A percentile compares a stretch with the other conserved stretches of the same genome.
These are phyloP conservation scores for Phainopepla nitens DNA, from an alignment of 2,113 vertebrate genomes.

Conservation along the genomic window DNA sequence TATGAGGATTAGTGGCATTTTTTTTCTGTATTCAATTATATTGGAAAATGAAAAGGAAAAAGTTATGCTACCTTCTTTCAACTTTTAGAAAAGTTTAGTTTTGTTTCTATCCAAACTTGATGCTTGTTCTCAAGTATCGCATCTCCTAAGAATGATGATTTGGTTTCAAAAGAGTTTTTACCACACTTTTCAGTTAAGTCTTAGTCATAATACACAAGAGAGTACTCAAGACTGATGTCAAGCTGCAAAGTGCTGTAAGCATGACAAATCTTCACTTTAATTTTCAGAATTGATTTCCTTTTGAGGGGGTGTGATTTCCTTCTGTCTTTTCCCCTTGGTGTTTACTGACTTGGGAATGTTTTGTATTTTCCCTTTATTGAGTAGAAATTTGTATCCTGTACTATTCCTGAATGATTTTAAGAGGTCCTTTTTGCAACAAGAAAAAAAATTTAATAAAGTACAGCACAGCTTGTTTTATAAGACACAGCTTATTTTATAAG, in stretches of 20 bases:
- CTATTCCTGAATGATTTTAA: slow-evolving; percentile 19
- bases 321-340: neutral
- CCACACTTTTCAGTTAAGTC: neutral
- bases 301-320: neutral
- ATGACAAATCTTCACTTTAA: slow-evolving; percentile 26
- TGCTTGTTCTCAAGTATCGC: neutral
- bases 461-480: neutral
- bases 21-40: neutral
- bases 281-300: slow-evolving; percentile 26
- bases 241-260: slow-evolving; percentile 9
- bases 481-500: neutral
- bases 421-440: neutral
- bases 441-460: neutral
- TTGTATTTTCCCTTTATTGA: neutral
- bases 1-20: neutral
- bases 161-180: neutral
- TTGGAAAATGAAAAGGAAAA: neutral
- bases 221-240: slow-evolving; percentile 7
- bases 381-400: neutral
- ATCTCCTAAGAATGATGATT: neutral
- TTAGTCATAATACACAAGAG: slow-evolving; percentile 40
- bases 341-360: slow-evolving; percentile 7
- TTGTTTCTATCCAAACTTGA: neutral
- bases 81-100: neutral
- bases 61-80: neutral